A percentile compares a stretch with the other conserved stretches of the same genome.
phyloP scores from a whole-genome alignment of 2,888 invertebrate genomes.

The Hofmannophila pseudospretella region DNA sequence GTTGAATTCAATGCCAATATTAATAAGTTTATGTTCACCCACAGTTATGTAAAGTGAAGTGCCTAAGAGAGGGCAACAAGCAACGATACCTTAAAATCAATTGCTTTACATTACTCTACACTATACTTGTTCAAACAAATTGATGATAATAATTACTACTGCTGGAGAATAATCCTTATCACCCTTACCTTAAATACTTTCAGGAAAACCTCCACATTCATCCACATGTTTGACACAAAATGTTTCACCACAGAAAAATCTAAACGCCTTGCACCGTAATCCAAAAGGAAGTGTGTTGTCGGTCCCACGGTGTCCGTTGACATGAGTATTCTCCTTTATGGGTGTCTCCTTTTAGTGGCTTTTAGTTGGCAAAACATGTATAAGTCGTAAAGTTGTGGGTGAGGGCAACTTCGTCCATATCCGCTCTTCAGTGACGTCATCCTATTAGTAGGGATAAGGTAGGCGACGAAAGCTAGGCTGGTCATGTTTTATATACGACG shows the following conservation, averaged over 20 bases:
- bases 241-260: not conserved
- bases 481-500: slow-evolving; percentile 6
- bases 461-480: slow-evolving; percentile 30
- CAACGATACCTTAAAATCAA: too few relatives aligned
- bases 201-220: not conserved
- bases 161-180: too few relatives aligned
- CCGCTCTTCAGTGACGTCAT: slow-evolving; percentile 59
- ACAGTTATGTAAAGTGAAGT: too few relatives aligned
- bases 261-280: slow-evolving; percentile 1
- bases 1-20: too few relatives aligned
- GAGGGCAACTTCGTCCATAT: slow-evolving; percentile 70
- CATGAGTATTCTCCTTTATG: slow-evolving; percentile 46
- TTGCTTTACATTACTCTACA: too few relatives aligned
- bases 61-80: too few relatives aligned
- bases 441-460: slow-evolving; percentile 49
- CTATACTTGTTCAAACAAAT: too few relatives aligned
- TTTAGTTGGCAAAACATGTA: slow-evolving; percentile 48
- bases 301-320: slow-evolving; percentile 23
- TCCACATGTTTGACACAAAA: not conserved
- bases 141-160: too few relatives aligned
- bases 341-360: slow-evolving; percentile 54
- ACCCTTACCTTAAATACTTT: not conserved
- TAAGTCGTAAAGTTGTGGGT: slow-evolving; percentile 45
- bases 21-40: too few relatives aligned
- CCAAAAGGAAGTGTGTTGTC: slow-evolving; percentile 19